phyloP scores from a whole-genome alignment of 2,888 invertebrate genomes.

The Cyclophora punctaria region DNA sequence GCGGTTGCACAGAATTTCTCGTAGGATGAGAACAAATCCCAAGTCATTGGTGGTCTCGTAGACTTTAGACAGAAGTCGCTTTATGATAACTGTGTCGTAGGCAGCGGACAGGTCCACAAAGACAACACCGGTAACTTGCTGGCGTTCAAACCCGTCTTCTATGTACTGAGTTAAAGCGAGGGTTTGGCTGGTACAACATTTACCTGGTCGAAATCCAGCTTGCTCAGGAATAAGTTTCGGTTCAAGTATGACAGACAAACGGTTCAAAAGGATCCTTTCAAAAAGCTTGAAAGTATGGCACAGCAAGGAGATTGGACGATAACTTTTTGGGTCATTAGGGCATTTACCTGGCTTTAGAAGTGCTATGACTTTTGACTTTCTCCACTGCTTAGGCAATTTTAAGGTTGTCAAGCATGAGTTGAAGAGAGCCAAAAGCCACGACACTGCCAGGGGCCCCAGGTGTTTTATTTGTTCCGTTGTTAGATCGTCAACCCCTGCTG shows the following conservation, averaged over 20 bases:
- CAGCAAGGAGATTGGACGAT: not conserved
- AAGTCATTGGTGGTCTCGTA: not conserved
- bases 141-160: not conserved
- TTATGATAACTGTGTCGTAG: slow-evolving; percentile 3
- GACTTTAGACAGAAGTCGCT: not conserved
- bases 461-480: slow-evolving; percentile 3
- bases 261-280: not conserved
- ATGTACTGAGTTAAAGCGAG: not conserved
- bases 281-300: not conserved
- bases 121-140: not conserved
- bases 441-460: not conserved
- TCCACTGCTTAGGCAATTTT: not conserved
- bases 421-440: not conserved
- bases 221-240: not conserved
- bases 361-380: not conserved
- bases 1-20: not conserved
- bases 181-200: not conserved
- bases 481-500: slow-evolving; percentile 1
- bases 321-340: slow-evolving; percentile 1
- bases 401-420: not conserved
- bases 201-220: slow-evolving; percentile 1
- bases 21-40: not conserved
- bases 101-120: slow-evolving; percentile 1
- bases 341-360: not conserved
- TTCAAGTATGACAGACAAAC: not conserved